Conservation (phyloP, 2,888 invertebrate species). For the Halictus quadricinctus region DNA sequence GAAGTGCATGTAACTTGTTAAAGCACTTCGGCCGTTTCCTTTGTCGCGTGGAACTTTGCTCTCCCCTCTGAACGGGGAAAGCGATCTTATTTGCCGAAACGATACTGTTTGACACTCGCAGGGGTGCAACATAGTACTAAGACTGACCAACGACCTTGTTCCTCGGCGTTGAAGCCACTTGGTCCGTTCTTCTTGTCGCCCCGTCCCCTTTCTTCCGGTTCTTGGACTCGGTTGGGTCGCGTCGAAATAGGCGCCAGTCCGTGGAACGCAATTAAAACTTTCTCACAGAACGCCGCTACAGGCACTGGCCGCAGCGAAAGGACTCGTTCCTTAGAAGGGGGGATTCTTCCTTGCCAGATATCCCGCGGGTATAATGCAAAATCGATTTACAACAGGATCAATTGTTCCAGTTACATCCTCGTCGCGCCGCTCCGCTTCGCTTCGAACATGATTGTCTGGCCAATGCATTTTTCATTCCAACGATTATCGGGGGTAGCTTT, state of each 20-base stretch:
- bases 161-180: conserved; percentile 23
- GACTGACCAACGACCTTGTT: not conserved
- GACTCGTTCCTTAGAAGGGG: conserved; percentile 51
- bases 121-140: conserved; percentile 25
- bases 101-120: conserved; percentile 36
- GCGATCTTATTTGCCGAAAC: conserved; percentile 48
- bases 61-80: conserved; percentile 1
- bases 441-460: conserved; percentile 27
- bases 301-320: conserved; percentile 68
- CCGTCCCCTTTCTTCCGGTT: not conserved
- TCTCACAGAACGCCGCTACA: conserved; percentile 70
- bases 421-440: not conserved
- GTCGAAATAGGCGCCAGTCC: conserved; percentile 65
- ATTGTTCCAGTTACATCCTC: conserved; percentile 26
- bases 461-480: conserved; percentile 53
- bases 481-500: conserved; percentile 27
- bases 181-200: not conserved
- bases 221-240: not conserved
- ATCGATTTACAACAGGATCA: conserved; percentile 52
- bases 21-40: not conserved
- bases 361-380: conserved; percentile 31
- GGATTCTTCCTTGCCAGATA: conserved; percentile 18
- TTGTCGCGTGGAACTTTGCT: not conserved
- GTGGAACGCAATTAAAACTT: conserved; percentile 78
- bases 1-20: not conserved